Conservation (phyloP, 2,888 invertebrate species). For the Ichneumon xanthorius region DNA sequence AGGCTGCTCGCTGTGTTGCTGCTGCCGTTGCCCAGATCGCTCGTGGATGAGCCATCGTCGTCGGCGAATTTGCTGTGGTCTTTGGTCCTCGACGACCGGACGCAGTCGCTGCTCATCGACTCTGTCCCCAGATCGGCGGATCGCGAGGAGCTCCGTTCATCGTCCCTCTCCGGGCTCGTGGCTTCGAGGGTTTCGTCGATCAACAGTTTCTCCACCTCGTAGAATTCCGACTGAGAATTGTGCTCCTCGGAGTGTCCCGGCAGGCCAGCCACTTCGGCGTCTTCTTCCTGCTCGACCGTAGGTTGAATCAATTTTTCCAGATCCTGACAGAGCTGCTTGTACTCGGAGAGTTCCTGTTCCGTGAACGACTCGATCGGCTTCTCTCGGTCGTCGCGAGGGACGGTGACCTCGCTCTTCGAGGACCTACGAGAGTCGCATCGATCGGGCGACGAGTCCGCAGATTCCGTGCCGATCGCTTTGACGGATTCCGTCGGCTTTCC, state of each 20-base stretch:
- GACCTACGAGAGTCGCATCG: conserved; percentile 29
- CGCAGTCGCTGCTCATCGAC: conserved; percentile 36
- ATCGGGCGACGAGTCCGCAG: conserved; percentile 43
- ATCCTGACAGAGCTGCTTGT: conserved; percentile 79
- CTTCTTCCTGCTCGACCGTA: conserved; percentile 66
- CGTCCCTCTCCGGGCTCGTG: conserved; percentile 42
- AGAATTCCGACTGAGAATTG: conserved; percentile 63
- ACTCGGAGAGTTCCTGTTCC: conserved; percentile 79
- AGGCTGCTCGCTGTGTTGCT: conserved; percentile 26
- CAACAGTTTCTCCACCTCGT: conserved; percentile 61
- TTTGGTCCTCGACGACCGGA: background rate
- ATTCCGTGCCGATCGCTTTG: conserved; percentile 18
- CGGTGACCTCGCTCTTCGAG: conserved; percentile 27
- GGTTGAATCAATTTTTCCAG: conserved; percentile 78
- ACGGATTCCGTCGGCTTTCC: conserved; percentile 58
- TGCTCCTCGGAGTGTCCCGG: background rate
- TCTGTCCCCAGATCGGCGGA: conserved; percentile 27
- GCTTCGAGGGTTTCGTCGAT: conserved; percentile 37
- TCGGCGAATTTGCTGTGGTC: conserved; percentile 12
- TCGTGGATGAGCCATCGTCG: conserved; percentile 38
- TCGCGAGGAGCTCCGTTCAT: conserved; percentile 56
- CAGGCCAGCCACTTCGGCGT: conserved; percentile 12
- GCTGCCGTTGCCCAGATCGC: conserved; percentile 51
- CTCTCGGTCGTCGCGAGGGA: background rate
- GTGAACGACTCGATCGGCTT: conserved; percentile 63